Base-by-base conservation (phyloP, 2,888 invertebrate species). In the Caenorhabditis afra region DNA sequence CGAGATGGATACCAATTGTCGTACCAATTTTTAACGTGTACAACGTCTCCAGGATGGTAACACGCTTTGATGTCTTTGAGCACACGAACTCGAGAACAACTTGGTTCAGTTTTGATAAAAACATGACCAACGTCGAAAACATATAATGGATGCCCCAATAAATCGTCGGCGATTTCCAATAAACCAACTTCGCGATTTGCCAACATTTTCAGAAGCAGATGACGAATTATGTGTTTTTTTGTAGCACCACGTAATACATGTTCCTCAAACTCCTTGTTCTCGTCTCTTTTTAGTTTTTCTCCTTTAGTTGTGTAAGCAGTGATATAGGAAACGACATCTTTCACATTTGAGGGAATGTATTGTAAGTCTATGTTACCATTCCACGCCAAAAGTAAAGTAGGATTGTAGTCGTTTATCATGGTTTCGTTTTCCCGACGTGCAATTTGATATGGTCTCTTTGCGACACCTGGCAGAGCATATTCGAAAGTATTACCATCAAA, bases 321-420 rank as follows among this genome's bases (percentile, higher is more conserved):
- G 29, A 62, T 10, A 41, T 76, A 68, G 41, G 18, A 14, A 0
- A 68, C 35, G 23, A 62, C n/a, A 16, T 57, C 49, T 14, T 14
- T 59, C 20, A 29, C 12, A 10, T 35, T 29, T 2, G 23, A 10
- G 1, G 44, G 12, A 5, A 62, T 14, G 16, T 68, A 75, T 22
- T 68, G 75, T 0, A 68, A 59, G 53, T 75, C 75, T n/a, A 44
- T 68, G 44, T 75, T 75, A 1, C 44, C 75, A 1, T 58, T 47
- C 73, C 73, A 73, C 3, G 10, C 14, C 14, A 73, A 20, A 8
- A 37, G 4, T 1, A 73, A 20, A 1, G 47, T 45, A 4, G 73
- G 37, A 20, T 55, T 55, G 57, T 73, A 73, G 14, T 73, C 65
- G 18, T 73, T 73, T 8, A 73, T n/a, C 16, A 14, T 22, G 18